A percentile compares a stretch with the other conserved stretches of the same genome.
Conservation (phyloP, 2,797 vertebrate genomes). For the Etheostoma perlongum region DNA sequence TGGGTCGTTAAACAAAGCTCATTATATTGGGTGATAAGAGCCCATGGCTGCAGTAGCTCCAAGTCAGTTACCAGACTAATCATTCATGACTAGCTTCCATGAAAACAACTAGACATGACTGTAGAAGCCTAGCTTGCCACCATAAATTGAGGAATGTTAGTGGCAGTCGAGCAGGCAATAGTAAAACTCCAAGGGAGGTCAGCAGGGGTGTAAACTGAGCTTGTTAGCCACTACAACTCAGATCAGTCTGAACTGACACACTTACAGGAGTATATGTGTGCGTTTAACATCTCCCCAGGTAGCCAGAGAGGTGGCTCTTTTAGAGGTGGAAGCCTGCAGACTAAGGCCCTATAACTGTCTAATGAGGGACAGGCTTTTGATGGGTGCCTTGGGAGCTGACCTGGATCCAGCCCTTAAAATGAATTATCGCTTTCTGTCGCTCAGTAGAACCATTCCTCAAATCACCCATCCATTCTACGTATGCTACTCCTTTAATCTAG, state of each 20-base stretch:
- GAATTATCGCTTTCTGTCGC: constrained; percentile 28
- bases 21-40: constrained; percentile 67
- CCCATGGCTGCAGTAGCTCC: constrained; percentile 39
- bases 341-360: constrained; percentile 64
- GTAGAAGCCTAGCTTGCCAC: constrained; percentile 75
- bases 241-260: constrained; percentile 66
- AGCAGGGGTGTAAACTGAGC: constrained; percentile 79
- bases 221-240: constrained; percentile 72
- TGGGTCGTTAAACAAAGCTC: constrained; percentile 54
- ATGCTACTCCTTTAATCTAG: constrained; percentile 1
- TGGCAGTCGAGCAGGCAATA: constrained; percentile 74
- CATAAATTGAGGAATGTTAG: constrained; percentile 84
- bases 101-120: constrained; percentile 74
- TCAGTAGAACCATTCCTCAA: constrained; percentile 11
- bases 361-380: constrained; percentile 76
- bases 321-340: constrained; percentile 64
- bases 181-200: constrained; percentile 80
- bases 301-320: constrained; percentile 70
- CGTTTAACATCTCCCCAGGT: constrained; percentile 68
- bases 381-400: constrained; percentile 66
- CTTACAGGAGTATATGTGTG: constrained; percentile 39
- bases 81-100: constrained; percentile 63
- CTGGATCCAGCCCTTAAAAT: constrained; percentile 58
- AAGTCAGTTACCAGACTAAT: constrained; percentile 65
- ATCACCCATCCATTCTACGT: not conserved